Conservation (phyloP, 2,888 invertebrate species). For the Pristionchus exspectatus region DNA sequence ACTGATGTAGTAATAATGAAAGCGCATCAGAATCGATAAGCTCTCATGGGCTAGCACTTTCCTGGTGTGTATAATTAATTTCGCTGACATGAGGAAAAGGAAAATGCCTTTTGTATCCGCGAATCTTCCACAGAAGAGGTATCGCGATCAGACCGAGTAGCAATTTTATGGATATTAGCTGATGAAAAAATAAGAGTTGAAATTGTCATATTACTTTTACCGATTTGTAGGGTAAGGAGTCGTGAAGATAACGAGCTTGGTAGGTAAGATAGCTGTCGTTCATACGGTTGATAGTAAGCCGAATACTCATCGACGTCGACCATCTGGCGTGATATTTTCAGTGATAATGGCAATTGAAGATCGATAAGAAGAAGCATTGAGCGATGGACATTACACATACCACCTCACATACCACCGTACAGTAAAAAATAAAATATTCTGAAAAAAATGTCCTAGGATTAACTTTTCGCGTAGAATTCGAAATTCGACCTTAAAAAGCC, state of each 20-base stretch:
- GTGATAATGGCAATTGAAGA: too few species aligned
- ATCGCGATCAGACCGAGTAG: neutral
- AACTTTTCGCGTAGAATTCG: too few species aligned
- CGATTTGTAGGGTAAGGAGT: neutral
- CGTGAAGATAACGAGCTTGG: neutral
- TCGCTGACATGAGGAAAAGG: too few species aligned
- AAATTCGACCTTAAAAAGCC: too few species aligned
- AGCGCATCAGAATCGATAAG: conserved; percentile 4
- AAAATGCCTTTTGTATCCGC: neutral
- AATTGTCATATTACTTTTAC: neutral
- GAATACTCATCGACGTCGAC: too few species aligned
- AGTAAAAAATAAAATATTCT: too few species aligned
- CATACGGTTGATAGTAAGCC: neutral
- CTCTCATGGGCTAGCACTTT: neutral
- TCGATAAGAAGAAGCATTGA: too few species aligned
- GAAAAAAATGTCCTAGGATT: too few species aligned
- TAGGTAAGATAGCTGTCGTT: neutral
- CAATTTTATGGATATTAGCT: neutral
- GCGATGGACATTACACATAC: too few species aligned
- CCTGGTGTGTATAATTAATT: neutral
- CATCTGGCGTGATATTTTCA: too few species aligned
- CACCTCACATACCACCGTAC: too few species aligned
- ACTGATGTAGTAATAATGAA: neutral
- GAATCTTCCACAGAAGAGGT: neutral
- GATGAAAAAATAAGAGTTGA: neutral